Conservation (phyloP, 2,113 vertebrate species). For the Furnarius figulus region DNA sequence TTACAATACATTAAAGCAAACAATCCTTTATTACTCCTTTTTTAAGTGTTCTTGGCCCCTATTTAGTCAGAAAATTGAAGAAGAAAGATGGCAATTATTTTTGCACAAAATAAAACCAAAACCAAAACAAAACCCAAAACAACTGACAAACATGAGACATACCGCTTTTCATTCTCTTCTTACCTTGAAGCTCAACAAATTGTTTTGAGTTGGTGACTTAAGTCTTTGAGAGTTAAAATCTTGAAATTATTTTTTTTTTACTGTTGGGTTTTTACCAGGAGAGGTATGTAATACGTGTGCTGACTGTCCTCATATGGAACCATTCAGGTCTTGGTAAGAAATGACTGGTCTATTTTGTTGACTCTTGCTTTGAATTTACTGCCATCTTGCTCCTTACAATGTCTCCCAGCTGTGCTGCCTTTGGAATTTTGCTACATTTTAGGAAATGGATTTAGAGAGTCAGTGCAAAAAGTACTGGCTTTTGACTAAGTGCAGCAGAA, state of each 20-base stretch:
- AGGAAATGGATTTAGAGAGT: slow-evolving; percentile 8
- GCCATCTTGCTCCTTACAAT: background rate
- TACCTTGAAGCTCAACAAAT: background rate
- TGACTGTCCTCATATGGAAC: background rate
- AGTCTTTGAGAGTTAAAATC: background rate
- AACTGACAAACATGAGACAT: background rate
- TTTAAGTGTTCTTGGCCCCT: background rate
- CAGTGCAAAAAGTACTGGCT: slow-evolving; percentile 6
- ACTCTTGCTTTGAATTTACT: background rate
- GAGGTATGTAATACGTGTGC: background rate
- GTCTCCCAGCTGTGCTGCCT: background rate
- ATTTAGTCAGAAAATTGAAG: background rate
- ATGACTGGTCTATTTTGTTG: background rate
- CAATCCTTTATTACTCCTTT: background rate
- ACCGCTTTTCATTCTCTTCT: background rate
- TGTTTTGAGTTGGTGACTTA: background rate
- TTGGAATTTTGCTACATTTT: background rate
- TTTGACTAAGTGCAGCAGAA: background rate
- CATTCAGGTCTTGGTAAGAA: background rate
- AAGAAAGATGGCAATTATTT: background rate
- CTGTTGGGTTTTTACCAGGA: background rate
- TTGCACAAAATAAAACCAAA: background rate
- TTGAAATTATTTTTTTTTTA: background rate
- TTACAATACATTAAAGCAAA: background rate
- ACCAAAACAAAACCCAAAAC: background rate